phyloP scores from a whole-genome alignment of 2,888 invertebrate genomes.

The Platerodrilus igneus region DNA sequence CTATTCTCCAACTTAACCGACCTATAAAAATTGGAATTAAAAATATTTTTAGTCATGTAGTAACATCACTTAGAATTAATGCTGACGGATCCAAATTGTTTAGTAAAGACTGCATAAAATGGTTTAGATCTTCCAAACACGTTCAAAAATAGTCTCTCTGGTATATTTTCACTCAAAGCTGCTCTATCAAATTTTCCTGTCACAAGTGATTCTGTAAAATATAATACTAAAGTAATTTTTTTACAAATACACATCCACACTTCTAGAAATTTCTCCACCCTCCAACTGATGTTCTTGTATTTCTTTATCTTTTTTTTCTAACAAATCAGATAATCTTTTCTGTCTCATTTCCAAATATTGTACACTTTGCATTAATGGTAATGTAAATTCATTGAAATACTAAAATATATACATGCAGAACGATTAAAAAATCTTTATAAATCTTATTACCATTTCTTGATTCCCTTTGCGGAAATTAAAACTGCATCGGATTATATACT shows the following conservation, averaged over 20 bases:
- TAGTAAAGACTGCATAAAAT: slow-evolving; percentile 31
- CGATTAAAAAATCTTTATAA: background rate
- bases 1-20: too few species aligned
- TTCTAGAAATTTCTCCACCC: slow-evolving; percentile 49
- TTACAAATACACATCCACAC: slow-evolving; percentile 37
- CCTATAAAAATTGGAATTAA: slow-evolving; percentile 2
- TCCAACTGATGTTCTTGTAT: slow-evolving; percentile 53
- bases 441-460: slow-evolving; percentile 22
- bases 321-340: slow-evolving; percentile 43
- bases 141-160: slow-evolving; percentile 22
- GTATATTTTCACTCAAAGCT: slow-evolving; percentile 17
- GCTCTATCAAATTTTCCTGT: slow-evolving; percentile 40
- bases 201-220: slow-evolving; percentile 37
- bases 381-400: slow-evolving; percentile 40
- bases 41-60: too few species aligned
- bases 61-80: too few species aligned
- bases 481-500: slow-evolving; percentile 30
- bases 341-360: slow-evolving; percentile 50
- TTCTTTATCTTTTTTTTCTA: slow-evolving; percentile 54
- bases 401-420: slow-evolving; percentile 25
- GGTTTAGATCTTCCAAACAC: slow-evolving; percentile 28
- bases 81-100: slow-evolving; percentile 31
- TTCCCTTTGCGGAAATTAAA: slow-evolving; percentile 25
- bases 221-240: slow-evolving; percentile 12
- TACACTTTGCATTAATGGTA: slow-evolving; percentile 46